Evolutionary conservation across 2,797 vertebrate genomes (phyloP), one percentile per base, ranked within the genome.

Genomic region (Brachymystax lenok): DNA sequence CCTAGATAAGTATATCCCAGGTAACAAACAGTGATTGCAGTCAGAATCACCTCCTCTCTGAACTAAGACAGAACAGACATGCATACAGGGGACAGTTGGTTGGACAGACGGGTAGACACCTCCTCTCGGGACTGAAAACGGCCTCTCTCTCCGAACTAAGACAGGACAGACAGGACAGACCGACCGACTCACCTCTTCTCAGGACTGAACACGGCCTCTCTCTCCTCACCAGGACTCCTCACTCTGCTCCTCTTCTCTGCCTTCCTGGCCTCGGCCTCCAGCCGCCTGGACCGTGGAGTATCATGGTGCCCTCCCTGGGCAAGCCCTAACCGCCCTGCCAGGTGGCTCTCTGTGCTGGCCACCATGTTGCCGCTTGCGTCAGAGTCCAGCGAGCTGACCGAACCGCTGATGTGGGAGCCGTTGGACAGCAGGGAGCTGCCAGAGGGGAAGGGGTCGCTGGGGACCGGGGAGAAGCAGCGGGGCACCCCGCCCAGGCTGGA

Each of bases 331-430:
- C 88, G 90, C 40, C 85, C 85, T 0, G 87, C 30, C 0, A 88
- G 87, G 86, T 95, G 95, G 85, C 94, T 93, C 74, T 95, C 95
- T 0, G 86, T 94, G 88, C 94, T 95, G 71, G 94, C 88, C 72
- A 93, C 93, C 0, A 93, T 95, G 89, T 93, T 94, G 76, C 93
- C 93, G 8, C 94, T 95, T 87, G 94, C 92, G 3, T 95, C 94
- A 0, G 95, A 96, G 86, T 96, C 95, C 75, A 96, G 88, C 0
- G 94, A 95, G 87, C 95, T 96, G 84, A 94, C 92, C 0, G 95
- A 96, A 81, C 94, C 94, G 6, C 95, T 95, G 84, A 96, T 96
- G 89, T 95, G 94, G 1, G 94, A 96, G 80, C 95, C 95, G 2
- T 95, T 96, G 68, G 95, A 96, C 71, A 96, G 92, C 81, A 95